These are phyloP conservation scores for Lepilemur septentrionalis DNA, from an alignment of 2,797 vertebrate genomes.

Conservation along the genomic window DNA sequence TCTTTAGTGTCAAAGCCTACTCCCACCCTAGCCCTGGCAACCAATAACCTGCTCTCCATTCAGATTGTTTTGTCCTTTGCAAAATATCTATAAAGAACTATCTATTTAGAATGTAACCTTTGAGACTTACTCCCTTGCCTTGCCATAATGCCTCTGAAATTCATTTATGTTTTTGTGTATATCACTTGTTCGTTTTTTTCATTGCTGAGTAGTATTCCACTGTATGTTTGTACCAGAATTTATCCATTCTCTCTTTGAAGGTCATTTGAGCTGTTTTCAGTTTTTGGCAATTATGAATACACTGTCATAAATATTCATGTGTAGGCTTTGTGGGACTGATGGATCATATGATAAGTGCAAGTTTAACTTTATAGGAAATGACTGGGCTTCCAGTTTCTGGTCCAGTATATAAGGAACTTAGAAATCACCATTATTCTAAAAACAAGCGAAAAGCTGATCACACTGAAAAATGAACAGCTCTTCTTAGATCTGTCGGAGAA, in stretches of 20 bases:
- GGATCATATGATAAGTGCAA: neutral
- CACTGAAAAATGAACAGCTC: neutral
- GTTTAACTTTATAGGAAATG: neutral
- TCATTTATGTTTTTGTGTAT: neutral
- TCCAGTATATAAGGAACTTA: neutral
- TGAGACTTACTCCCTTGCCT: neutral
- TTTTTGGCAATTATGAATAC: neutral
- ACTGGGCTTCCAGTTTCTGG: neutral
- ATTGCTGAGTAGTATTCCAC: neutral
- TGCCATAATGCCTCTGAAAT: neutral
- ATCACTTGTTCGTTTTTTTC: neutral
- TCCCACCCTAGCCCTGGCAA: neutral
- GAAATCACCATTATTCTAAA: neutral
- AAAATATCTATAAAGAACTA: neutral
- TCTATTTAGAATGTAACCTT: neutral
- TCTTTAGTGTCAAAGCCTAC: neutral
- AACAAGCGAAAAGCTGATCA: neutral
- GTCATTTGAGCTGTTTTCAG: neutral
- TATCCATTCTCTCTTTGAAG: neutral
- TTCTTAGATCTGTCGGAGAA: neutral
- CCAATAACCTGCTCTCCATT: neutral
- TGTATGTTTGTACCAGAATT: neutral
- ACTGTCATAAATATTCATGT: neutral
- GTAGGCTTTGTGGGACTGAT: neutral
- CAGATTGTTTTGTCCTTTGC: neutral